Base-by-base conservation (phyloP, 2,113 vertebrate species). In the Hippocampus comes region DNA sequence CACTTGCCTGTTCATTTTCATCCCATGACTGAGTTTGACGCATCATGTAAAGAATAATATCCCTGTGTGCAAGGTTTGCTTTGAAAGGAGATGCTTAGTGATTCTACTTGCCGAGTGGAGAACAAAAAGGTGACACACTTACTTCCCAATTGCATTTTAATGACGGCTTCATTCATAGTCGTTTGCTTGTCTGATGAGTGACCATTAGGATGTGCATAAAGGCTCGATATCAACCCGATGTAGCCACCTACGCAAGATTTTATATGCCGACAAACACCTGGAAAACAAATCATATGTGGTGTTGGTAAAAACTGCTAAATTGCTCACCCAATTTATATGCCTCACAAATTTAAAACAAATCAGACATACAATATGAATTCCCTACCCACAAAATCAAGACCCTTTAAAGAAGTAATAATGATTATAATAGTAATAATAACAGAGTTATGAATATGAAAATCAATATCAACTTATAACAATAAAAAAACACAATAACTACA, bases 81-180 rank as follows among this genome's bases (percentile, higher is more conserved):
- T 71, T 59, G 49, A 81, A 68, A 74, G 63, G 61, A 76, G 75
- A 64, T 34, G 64, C 74, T 81, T 38, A 34, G 55, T 68, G 67
- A 76, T 71, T 84, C 72, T 57, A 77, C 76, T 64, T 72, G 73
- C 67, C 78, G 69, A 42, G 30, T 71, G 57, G 9, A 80, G 68
- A 74, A 63, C 75, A 51, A 72, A 63, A 65, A 72, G 69, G 3
- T 43, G 25, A 77, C 43, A 67, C 20, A 27, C 42, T 64, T 1
- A 4, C 1, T 15, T 23, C 56, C 60, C 70, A 69, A 73, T 74
- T 72, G 18, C 61, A 78, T 72, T 78, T 73, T 74, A 38, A 78
- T 77, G 17, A 60, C 59, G 46, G 21, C 41, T 14, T 51, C 64
- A 23, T 64, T 77, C 68, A 71, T 61, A 60, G 66, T 75, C 38